Percentiles rank a stretch among this genome's conserved stretches.
Evolutionary conservation across 2,888 invertebrate species (phyloP).

Genomic region (Heliconius ethilla): DNA sequence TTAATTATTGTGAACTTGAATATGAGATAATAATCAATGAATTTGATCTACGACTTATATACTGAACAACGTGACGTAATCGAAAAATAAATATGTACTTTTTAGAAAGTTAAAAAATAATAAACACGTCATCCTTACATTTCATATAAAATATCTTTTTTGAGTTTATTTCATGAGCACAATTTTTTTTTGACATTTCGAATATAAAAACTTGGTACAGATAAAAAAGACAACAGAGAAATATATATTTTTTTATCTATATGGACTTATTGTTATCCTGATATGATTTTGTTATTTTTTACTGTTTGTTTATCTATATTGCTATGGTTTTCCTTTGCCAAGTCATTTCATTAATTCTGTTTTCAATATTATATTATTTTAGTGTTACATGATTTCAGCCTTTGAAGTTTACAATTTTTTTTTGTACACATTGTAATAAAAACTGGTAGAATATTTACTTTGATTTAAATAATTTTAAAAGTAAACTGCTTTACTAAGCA

Average conservation of each 20-base stretch:
- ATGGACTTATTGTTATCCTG: not conserved
- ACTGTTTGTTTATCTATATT: not conserved
- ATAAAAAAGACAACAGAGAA: not conserved
- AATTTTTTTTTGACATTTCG: not conserved
- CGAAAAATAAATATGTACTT: too few species aligned
- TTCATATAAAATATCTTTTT: too few species aligned
- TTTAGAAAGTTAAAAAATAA: too few species aligned
- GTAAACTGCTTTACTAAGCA: too few species aligned
- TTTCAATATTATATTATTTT: not conserved
- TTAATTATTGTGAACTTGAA: not conserved
- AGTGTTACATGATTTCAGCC: too few species aligned
- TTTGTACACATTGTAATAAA: not conserved
- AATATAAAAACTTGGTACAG: not conserved
- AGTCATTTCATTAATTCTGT: not conserved
- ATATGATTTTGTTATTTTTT: not conserved
- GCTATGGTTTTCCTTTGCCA: not conserved
- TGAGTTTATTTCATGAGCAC: not conserved
- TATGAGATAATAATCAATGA: not conserved
- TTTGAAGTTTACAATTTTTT: too few species aligned
- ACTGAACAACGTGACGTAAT: too few species aligned
- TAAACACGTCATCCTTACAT: too few species aligned
- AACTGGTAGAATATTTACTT: not conserved
- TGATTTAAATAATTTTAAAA: not conserved
- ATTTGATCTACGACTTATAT: not conserved
- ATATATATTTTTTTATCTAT: not conserved